Evolutionary conservation across 2,888 invertebrate genomes (phyloP).

Genomic region (Pristionchus mayeri): DNA sequence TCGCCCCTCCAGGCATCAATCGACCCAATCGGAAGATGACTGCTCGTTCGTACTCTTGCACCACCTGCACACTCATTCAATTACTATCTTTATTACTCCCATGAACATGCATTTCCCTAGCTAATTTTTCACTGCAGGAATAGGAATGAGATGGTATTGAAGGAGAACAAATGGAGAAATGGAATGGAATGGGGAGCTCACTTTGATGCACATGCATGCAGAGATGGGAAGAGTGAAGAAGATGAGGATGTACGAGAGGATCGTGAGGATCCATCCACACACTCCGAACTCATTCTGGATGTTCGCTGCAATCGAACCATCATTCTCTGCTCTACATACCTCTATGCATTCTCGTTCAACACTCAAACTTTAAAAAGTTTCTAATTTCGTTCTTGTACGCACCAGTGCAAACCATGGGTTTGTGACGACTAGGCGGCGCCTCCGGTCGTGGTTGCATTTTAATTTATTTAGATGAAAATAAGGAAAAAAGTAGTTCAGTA

Average conservation of each 20-base stretch:
- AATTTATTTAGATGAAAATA: neutral
- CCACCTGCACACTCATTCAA: slow-evolving; percentile 60
- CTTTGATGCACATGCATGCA: slow-evolving; percentile 75
- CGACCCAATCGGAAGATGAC: slow-evolving; percentile 91
- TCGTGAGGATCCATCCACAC: slow-evolving; percentile 76
- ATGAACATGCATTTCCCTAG: no score
- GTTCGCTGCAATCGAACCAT: slow-evolving; percentile 69
- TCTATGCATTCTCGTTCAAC: neutral
- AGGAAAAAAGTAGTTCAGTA: neutral
- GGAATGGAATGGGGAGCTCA: slow-evolving; percentile 56
- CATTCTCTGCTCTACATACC: neutral
- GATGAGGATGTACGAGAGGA: slow-evolving; percentile 74
- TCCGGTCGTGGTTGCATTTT: slow-evolving; percentile 47
- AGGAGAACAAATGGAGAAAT: neutral
- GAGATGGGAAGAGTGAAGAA: slow-evolving; percentile 74
- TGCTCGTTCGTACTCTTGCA: slow-evolving; percentile 82
- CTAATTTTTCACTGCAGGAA: no score
- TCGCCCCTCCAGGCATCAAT: slow-evolving; percentile 83
- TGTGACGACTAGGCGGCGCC: slow-evolving; percentile 45
- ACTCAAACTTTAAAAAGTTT: neutral
- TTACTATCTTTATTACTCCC: neutral
- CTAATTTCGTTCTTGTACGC: neutral
- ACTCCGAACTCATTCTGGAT: slow-evolving; percentile 76
- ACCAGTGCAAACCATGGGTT: slow-evolving; percentile 38
- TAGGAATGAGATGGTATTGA: no score